Base-by-base conservation (phyloP, 2,888 invertebrate genomes). In the Chironomus riparius region DNA sequence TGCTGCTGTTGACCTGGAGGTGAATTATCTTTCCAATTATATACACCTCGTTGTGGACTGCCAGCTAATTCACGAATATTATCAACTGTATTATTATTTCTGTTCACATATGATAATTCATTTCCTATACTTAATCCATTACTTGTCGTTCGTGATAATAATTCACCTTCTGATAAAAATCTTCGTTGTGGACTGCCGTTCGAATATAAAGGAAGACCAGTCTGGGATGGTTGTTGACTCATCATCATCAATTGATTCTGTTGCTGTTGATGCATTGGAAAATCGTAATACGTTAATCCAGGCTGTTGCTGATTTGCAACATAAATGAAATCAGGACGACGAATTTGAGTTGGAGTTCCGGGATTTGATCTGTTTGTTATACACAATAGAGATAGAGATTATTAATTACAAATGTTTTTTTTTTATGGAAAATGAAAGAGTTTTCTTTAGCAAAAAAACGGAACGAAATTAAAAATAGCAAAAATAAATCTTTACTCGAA, bases 31-130 rank as follows among this genome's bases (percentile, higher is more conserved):
- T 91, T 91, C 92, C 91, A 92, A 86, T 90, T 89, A 82, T 92
- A 92, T 74, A 91, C 89, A 78, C 91, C 90, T 78, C 93, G 88
- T 83, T 94, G 94, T 71, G 94, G 94, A 72, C 93, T 93, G 69
- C 94, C 92, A 68, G 94, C 95, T 80, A 95, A 86, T 83, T 95
- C 95, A 78, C 94, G 88, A 81, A 94, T 93, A 84, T 94, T 94
- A 84, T 93, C 93, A 78, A 92, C 92, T 76, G 91, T 91, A 83
- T 90, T 91, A 85, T 89, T 92, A 78, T 89, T 88, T 77, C 90
- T 86, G 22, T 50, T 50, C 1, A 90, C 87, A 81, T 90, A 90
- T 2, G 87, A 86, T 77, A 90, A 86, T 80, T 90, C 90, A 70
- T 79, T 80, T 68, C 79, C 79, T n/a, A 72, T 72, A 50, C 72